These are phyloP conservation scores for Sitodiplosis mosellana DNA, from an alignment of 1,140 invertebrate genomes.

Conservation along the genomic window DNA sequence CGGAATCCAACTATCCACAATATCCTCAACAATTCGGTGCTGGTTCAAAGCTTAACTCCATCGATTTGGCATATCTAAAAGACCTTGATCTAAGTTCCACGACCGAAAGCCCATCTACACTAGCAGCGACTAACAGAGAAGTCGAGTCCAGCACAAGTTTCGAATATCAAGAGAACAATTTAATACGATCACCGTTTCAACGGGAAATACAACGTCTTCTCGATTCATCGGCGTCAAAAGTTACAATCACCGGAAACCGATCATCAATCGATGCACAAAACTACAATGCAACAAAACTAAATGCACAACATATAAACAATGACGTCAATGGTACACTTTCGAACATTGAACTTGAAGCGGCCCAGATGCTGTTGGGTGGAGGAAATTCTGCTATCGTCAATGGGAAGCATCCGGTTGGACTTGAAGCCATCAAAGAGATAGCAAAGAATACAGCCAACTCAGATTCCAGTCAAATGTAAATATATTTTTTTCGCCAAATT, in stretches of 20 bases:
- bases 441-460: slow-evolving; percentile 24
- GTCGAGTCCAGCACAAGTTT: slow-evolving; percentile 44
- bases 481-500: slow-evolving; percentile 1
- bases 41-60: slow-evolving; percentile 6
- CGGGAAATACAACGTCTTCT: slow-evolving; percentile 52
- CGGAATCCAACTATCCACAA: not conserved
- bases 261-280: not conserved
- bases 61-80: slow-evolving; percentile 16
- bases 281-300: no score
- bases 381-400: no score
- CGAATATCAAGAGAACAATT: slow-evolving; percentile 25
- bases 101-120: slow-evolving; percentile 26
- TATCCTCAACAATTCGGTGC: not conserved
- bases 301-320: no score
- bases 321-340: no score
- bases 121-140: slow-evolving; percentile 25
- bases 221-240: slow-evolving; percentile 24
- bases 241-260: not conserved
- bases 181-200: slow-evolving; percentile 36
- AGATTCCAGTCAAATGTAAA: slow-evolving; percentile 25
- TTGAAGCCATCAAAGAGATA: slow-evolving; percentile 25
- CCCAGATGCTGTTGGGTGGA: no score
- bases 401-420: slow-evolving; percentile 22
- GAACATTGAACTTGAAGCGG: no score
- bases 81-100: slow-evolving; percentile 23